Conservation (phyloP, 1,140 invertebrate species). For the Aphidius ervi region DNA sequence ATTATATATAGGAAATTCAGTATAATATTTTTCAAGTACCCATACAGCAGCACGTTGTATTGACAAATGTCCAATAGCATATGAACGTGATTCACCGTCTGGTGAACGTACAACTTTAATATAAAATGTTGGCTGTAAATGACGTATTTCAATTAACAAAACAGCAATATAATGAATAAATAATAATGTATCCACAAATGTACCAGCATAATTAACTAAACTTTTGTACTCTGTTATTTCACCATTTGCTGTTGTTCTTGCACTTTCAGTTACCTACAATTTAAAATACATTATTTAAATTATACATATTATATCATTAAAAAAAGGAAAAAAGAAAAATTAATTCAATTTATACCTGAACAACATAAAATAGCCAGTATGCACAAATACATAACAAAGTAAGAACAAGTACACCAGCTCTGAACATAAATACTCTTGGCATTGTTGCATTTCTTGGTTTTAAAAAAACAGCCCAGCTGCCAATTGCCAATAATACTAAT, state of each 20-base stretch:
- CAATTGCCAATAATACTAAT: conserved; percentile 83
- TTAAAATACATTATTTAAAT: not conserved
- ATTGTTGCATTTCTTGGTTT: conserved; percentile 77
- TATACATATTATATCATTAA: not conserved
- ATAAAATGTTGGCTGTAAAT: conserved; percentile 84
- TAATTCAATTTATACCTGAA: conserved; percentile 53
- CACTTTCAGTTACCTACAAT: conserved; percentile 71
- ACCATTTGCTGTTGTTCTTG: conserved; percentile 70
- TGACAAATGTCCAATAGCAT: conserved; percentile 85
- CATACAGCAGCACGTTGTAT: conserved; percentile 93
- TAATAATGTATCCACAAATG: conserved; percentile 85
- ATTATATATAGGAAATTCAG: conserved; percentile 95
- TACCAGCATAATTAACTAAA: conserved; percentile 85
- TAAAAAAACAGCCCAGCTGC: conserved; percentile 85
- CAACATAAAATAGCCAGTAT: conserved; percentile 96
- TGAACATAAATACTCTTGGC: conserved; percentile 88
- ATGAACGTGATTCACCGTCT: conserved; percentile 82
- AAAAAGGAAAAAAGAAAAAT: too few species aligned
- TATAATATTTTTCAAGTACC: conserved; percentile 92
- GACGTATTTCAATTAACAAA: conserved; percentile 86
- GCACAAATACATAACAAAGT: conserved; percentile 91
- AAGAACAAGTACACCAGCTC: conserved; percentile 81
- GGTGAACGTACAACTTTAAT: conserved; percentile 91
- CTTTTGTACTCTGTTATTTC: conserved; percentile 77
- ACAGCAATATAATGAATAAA: conserved; percentile 95